Base-by-base conservation (phyloP, 2,888 invertebrate species). In the Polymixis flavicincta region DNA sequence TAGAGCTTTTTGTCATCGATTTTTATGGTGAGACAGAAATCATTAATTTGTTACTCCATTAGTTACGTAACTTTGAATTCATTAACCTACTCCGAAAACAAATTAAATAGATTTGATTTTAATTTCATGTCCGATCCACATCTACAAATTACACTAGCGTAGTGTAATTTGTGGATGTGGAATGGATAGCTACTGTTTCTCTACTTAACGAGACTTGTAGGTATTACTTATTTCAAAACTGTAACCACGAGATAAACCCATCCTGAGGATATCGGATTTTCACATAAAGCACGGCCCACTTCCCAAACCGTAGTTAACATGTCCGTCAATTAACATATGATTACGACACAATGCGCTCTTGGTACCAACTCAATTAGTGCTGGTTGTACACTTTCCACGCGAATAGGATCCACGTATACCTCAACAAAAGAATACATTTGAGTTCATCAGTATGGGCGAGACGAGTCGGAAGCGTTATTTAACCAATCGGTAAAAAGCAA, bases 351-450 rank as follows among this genome's bases (percentile, higher is more conserved):
- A 82, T 76, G 82, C 70, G 70, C 78, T 71, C 78, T 76, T 61
- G 64, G 74, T 74, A 80, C 82, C 78, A 74, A 82, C 76, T 67
- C 89, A 90, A 92, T 93, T 93, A 91, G 89, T 90, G 75, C 82
- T 87, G 89, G 85, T 84, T 82, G 74, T 83, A 88, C 64, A 90
- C 92, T 92, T 92, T 92, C 91, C 70, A 74, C 70, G 78, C 74
- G 68, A 74, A 60, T 82, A 71, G 71, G 37, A 80, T 78, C 83
- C 63, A 71, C 81, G 66, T 66, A 32, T 60, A 59, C 2, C 37
- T 37, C 71, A 77, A 85, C 87, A 89, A 88, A 87, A 85, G 87
- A 87, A 85, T 86, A 85, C 75, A 80, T 83, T 85, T 72, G 22
- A 74, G 76, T 84, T 88, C 86, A 86, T 91, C 87, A 81, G 78